Evolutionary conservation across 2,113 vertebrate genomes (phyloP), one percentile per base, ranked within the genome.

Genomic region (Varanus salvator): DNA sequence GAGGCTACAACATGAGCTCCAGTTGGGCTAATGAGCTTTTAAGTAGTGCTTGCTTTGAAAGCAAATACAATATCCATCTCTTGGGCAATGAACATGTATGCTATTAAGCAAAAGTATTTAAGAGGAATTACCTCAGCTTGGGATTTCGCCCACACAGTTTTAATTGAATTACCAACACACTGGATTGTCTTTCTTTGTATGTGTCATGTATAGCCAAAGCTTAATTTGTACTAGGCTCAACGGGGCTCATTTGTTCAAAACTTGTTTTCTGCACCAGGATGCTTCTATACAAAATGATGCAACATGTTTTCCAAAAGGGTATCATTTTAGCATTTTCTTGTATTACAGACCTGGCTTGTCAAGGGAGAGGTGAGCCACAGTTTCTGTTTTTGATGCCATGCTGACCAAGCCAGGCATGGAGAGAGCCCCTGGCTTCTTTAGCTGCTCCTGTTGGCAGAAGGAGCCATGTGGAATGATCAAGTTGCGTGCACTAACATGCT

Each of bases 51-150:
- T 77, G 44, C 60, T 84, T 78, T 31, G 80, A 77, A 87, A 91
- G 57, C 80, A 84, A 84, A 75, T 21, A 83, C n/a, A 91, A 76
- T 84, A 87, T 91, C 80, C 71, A 84, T 78, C 85, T 91, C 80
- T 52, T 52, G 64, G n/a, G 60, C 88, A 89, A 89, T 78, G 82
- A 89, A 75, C 71, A 66, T 84, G 71, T 84, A 76, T 31, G 15
- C 80, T 87, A 76, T 86, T 87, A 76, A 83, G 85, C 44, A 77
- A 71, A 76, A 31, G 34, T 72, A 84, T 87, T 91, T 87, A 86
- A 87, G 69, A 52, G 14, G 23, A 86, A 87, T 90, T 64, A 69
- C 80, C 29, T 75, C 14, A 38, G 25, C 48, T 71, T 57, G 64
- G 72, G 74, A 84, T 87, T 48, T 84, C 27, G 12, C 74, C 50